A percentile compares a stretch with the other conserved stretches of the same genome.
phyloP scores from a whole-genome alignment of 1,140 invertebrate genomes.

The Solen grandis region DNA sequence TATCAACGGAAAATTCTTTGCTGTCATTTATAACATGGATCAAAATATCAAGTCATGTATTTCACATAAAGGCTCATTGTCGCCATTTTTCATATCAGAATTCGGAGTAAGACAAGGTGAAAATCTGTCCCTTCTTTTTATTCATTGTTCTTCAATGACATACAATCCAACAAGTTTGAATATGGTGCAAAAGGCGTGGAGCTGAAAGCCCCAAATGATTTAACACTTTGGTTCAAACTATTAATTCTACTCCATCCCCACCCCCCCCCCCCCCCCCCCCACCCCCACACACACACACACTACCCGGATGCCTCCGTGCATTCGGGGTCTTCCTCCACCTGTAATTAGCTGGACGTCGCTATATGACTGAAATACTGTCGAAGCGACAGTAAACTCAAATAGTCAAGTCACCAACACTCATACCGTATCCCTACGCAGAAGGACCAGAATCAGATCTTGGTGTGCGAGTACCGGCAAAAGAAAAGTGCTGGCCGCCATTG shows the following conservation, averaged over 20 bases:
- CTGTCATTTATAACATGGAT: slow-evolving; percentile 15
- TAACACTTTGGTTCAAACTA: not conserved
- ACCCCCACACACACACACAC: no score
- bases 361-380: no score
- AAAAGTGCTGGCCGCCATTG: no score
- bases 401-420: no score
- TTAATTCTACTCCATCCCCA: slow-evolving; percentile 2
- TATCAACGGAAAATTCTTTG: slow-evolving; percentile 21
- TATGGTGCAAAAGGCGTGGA: not conserved
- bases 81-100: not conserved
- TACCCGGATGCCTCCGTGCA: no score
- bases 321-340: no score
- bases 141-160: slow-evolving; percentile 27
- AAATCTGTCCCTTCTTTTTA: slow-evolving; percentile 7
- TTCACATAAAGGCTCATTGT: not conserved
- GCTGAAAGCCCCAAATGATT: not conserved
- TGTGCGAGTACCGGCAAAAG: no score
- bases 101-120: slow-evolving; percentile 31
- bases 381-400: no score
- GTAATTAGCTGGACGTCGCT: no score
- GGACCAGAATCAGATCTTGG: no score
- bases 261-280: no score
- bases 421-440: no score
- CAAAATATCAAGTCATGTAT: slow-evolving; percentile 5
- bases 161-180: not conserved